A percentile compares a stretch with the other conserved stretches of the same genome.
Conservation (phyloP, 2,888 invertebrate genomes). For the Pterostichus madidus region DNA sequence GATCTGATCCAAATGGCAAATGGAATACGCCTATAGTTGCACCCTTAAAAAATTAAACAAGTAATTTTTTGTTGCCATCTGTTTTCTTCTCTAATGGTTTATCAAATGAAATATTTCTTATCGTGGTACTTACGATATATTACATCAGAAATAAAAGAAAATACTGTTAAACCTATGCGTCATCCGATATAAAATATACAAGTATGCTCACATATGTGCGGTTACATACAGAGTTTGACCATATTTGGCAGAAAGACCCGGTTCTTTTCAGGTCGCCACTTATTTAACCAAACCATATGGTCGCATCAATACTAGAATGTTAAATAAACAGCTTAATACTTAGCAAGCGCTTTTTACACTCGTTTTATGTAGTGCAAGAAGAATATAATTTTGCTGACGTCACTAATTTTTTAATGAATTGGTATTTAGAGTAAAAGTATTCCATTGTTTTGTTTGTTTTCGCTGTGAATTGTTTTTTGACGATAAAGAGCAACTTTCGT, state of each 20-base stretch:
- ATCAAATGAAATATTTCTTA: slow-evolving; percentile 7
- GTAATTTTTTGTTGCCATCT: too few species aligned
- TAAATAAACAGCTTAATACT: slow-evolving; percentile 39
- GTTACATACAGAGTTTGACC: slow-evolving; percentile 40
- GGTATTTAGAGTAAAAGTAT: slow-evolving; percentile 17
- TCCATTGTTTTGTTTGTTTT: slow-evolving; percentile 15
- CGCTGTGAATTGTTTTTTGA: slow-evolving; percentile 6
- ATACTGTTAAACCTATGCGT: slow-evolving; percentile 33
- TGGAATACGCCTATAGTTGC: too few species aligned
- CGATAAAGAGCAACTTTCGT: slow-evolving; percentile 12
- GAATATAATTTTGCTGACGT: slow-evolving; percentile 8
- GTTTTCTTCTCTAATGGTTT: neutral
- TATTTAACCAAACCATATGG: slow-evolving; percentile 59
- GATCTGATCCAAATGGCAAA: too few species aligned
- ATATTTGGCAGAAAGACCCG: slow-evolving; percentile 60
- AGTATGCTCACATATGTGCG: slow-evolving; percentile 9
- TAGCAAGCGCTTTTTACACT: neutral
- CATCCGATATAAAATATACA: slow-evolving; percentile 16
- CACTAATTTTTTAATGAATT: neutral
- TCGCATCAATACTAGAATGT: slow-evolving; percentile 45
- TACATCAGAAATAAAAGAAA: slow-evolving; percentile 41
- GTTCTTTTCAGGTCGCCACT: slow-evolving; percentile 60
- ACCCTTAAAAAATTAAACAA: too few species aligned
- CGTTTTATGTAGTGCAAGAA: neutral
- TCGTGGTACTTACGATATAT: slow-evolving; percentile 7